These are phyloP conservation scores for Galeopsomyia nigrocyanea DNA, from an alignment of 2,888 invertebrate species.

Conservation along the genomic window DNA sequence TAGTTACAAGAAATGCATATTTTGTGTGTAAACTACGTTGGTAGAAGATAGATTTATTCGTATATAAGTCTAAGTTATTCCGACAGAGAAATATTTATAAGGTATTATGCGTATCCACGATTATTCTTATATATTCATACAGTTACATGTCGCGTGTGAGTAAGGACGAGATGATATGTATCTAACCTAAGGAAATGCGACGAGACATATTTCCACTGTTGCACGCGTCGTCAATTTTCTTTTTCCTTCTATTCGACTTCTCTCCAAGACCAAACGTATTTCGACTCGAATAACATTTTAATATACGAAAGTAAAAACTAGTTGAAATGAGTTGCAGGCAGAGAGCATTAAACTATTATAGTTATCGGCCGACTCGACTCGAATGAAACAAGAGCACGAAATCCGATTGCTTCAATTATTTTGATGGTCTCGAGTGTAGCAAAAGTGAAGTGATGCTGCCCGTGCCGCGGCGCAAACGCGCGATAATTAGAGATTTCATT, in stretches of 20 bases:
- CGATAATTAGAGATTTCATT: slow-evolving; percentile 26
- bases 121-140: slow-evolving; percentile 25
- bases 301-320: too few species aligned
- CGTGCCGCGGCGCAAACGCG: slow-evolving; percentile 15
- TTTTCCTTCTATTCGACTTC: too few species aligned
- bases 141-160: slow-evolving; percentile 44
- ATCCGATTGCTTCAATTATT: too few species aligned
- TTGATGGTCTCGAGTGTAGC: too few species aligned
- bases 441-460: too few species aligned
- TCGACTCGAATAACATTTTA: too few species aligned
- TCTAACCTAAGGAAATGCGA: slow-evolving; percentile 57
- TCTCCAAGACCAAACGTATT: too few species aligned
- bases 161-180: slow-evolving; percentile 65
- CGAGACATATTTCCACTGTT: slow-evolving; percentile 15
- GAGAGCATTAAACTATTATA: too few species aligned
- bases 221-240: background rate
- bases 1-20: slow-evolving; percentile 45
- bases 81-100: slow-evolving; percentile 31
- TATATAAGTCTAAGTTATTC: background rate
- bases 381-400: too few species aligned
- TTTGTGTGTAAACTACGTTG: too few species aligned
- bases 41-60: slow-evolving; percentile 12
- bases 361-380: too few species aligned
- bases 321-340: too few species aligned
- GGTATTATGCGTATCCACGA: slow-evolving; percentile 13